Evolutionary conservation across 2,888 invertebrate species (phyloP).

Genomic region (Cryptocheilus praepositus): DNA sequence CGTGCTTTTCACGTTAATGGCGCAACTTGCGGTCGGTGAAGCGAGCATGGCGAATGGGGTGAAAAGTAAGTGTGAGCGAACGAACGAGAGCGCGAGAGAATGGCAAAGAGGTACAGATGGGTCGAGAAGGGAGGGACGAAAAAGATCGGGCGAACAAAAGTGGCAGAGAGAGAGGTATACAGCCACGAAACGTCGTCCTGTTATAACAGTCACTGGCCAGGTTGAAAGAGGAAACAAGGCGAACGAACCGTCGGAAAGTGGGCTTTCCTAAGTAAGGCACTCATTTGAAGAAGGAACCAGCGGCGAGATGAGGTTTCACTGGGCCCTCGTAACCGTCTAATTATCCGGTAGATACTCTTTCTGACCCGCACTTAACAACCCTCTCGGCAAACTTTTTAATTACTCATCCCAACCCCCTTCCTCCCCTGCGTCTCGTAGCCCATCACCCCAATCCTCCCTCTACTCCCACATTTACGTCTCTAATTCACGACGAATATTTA

Average conservation of each 20-base stretch:
- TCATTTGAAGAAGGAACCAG: constrained; percentile 48
- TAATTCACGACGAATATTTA: constrained; percentile 36
- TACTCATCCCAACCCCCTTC: constrained; percentile 32
- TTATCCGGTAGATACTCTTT: constrained; percentile 59
- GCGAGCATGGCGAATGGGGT: constrained; percentile 16
- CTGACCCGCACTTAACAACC: constrained; percentile 53
- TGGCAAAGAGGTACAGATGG: not conserved
- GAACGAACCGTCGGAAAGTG: constrained; percentile 26
- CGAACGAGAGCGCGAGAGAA: constrained; percentile 10
- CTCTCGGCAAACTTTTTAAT: constrained; percentile 60
- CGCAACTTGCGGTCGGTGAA: constrained; percentile 32
- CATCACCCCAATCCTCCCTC: constrained; percentile 7
- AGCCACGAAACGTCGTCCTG: constrained; percentile 19
- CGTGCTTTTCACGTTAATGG: constrained; percentile 41
- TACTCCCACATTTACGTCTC: constrained; percentile 15
- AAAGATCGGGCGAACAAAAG: not conserved
- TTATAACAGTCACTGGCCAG: constrained; percentile 31
- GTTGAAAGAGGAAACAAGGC: constrained; percentile 16
- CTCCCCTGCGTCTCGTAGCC: not conserved
- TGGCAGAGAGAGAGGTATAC: constrained; percentile 1
- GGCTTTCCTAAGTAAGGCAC: constrained; percentile 41
- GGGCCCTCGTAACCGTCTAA: constrained; percentile 50
- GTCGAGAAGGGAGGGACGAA: not conserved
- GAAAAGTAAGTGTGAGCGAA: constrained; percentile 12
- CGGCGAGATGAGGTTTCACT: constrained; percentile 42